Base-by-base conservation (phyloP, 2,113 vertebrate genomes). In the Lampris incognitus region DNA sequence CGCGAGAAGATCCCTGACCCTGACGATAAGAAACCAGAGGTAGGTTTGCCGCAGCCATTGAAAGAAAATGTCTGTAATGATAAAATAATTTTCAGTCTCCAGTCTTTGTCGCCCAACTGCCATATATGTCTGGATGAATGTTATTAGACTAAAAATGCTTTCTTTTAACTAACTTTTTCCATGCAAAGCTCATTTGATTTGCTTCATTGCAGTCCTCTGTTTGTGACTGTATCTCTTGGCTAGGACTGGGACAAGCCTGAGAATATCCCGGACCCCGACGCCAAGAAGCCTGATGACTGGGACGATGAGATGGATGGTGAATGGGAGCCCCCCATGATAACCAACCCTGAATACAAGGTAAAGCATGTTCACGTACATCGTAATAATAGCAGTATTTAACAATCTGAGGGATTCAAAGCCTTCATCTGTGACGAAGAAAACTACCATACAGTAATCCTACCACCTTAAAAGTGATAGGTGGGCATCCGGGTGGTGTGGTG, bases 191-290 rank as follows among this genome's bases (percentile, higher is more conserved):
- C 48, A 9, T 68, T 55, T 58, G 2, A 40, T 41, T n/a, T 6
- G 11, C 5, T 3, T 66, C 6, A 9, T 5, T 11, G 24, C 44
- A 37, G 46, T 61, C 3, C 24, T 46, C n/a, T 49, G 5, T 72
- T 6, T 55, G 59, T 4, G 7, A 39, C 4, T 44, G 38, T 70
- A 7, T 72, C 5, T 55, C 2, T 55, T 66, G 48, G 57, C 3
- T 48, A 96, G 95, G 93, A 95, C 61, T 96, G 96, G 95, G 94
- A 96, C 57, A 95, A 96, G 65, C 91, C 93, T 65, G 94, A 96
- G 79, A 95, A 93, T 74, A 95, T 97, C 76, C 94, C 94, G 57
- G 94, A 96, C 87, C 95, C 94, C n/a, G 92, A 96, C 11, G 93
- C 95, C 52, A 95, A 95, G 87, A 96, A 95, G 83, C 96, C 95